Base-by-base conservation (phyloP, 2,113 vertebrate genomes). In the Antennarius striatus region DNA sequence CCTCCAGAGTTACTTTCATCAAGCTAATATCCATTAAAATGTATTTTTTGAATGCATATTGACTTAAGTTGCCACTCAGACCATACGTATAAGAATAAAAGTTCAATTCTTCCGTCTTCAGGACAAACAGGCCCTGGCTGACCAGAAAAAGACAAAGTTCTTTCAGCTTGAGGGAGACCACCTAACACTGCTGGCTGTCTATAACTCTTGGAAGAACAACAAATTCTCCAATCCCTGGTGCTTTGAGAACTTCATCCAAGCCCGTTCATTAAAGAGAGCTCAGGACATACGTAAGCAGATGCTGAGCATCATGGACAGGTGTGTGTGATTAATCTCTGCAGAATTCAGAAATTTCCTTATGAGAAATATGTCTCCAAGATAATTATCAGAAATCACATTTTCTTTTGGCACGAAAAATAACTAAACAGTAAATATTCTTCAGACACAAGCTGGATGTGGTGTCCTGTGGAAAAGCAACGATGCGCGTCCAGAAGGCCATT, bases 141-240 rank as follows among this genome's bases (percentile, higher is more conserved):
- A 98, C 84, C 96, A 98, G 81, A 97, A 95, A 85, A 98, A 98
- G 83, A 96, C 96, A n/a, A 98, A 98, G 78, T 98, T 98, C 87
- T 95, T 96, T 85, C 96, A 98, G 83, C 94, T 93, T 0, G 96
- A 98, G 88, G 96, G 96, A 29, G 96, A 98, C 83, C 96, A 98
- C 67, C 94, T 98, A 16, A 97, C 96, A 0, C 85, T 98, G 59
- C 87, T 98, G 89, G 95, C 96, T 3, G 96, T 98, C 17, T 98
- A 97, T 83, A 98, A 98, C 76, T 98, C 96, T 40, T 98, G 96
- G 96, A 98, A 97, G 82, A 98, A 98, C 59, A 98, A 98, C 68
- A 98, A 98, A 70, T 98, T 98, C 82, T 96, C 95, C 70, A 96
- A 95, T 77, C 95, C 96, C 0, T 98, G 96, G 96, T 98, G 96